Evolutionary conservation across 2,113 vertebrate species (phyloP).

Genomic region (Barnardius zonarius): DNA sequence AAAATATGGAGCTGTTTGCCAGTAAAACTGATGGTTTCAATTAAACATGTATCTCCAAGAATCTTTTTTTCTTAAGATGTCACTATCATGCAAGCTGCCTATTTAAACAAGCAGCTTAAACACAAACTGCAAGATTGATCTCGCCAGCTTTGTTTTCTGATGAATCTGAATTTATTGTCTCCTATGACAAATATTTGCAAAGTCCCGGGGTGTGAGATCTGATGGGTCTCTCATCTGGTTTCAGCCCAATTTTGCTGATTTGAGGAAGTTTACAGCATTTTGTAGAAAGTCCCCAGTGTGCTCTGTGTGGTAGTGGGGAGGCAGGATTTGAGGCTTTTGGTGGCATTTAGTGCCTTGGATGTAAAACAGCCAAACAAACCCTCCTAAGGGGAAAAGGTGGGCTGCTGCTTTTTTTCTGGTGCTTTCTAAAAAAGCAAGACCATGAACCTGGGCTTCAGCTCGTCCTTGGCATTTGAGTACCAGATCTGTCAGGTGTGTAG

Average conservation of each 20-base stretch:
- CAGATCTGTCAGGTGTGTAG: rapidly evolving
- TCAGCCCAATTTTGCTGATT: background rate
- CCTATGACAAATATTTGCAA: background rate
- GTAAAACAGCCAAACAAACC: background rate
- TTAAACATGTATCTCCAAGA: slow-evolving; percentile 14
- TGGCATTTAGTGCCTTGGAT: background rate
- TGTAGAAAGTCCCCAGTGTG: background rate
- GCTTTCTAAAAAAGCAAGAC: background rate
- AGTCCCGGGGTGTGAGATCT: background rate
- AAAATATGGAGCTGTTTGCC: slow-evolving; percentile 54
- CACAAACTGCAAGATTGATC: background rate
- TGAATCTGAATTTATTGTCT: background rate
- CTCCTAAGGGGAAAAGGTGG: background rate
- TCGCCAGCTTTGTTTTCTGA: background rate
- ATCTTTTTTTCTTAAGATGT: background rate
- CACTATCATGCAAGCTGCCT: background rate
- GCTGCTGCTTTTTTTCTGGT: background rate
- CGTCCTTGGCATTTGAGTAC: background rate
- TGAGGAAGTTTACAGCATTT: background rate
- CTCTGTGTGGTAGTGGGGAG: rapidly evolving
- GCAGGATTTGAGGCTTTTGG: background rate
- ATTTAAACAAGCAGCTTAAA: background rate
- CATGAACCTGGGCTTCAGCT: rapidly evolving
- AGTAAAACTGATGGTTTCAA: slow-evolving; percentile 33
- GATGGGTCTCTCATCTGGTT: background rate